These are phyloP conservation scores for Drosophila fuyamai DNA, from an alignment of 1,140 invertebrate species.

Conservation along the genomic window DNA sequence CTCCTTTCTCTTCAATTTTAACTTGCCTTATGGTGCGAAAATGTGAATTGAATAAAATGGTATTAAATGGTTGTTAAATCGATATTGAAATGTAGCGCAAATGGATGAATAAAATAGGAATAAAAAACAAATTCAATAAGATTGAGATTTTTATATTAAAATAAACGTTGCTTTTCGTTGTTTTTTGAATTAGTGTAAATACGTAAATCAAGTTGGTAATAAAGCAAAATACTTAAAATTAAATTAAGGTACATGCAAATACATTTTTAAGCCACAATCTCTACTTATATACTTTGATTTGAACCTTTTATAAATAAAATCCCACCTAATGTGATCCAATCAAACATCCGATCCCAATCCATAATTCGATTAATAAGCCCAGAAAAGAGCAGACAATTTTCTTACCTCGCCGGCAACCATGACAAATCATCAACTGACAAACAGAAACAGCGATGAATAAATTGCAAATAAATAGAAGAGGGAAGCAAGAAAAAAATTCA, in stretches of 20 bases:
- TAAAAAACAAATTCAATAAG: not conserved
- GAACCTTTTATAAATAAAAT: not conserved
- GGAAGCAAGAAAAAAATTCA: constrained; percentile 4
- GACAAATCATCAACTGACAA: constrained; percentile 41
- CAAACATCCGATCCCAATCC: constrained; percentile 14
- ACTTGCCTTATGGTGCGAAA: constrained; percentile 54
- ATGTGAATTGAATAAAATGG: constrained; percentile 38
- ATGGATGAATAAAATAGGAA: constrained; percentile 1
- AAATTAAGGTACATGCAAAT: too few species aligned
- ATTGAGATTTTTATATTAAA: not conserved
- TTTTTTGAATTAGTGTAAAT: too few species aligned
- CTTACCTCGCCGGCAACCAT: constrained; percentile 12
- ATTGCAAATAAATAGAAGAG: constrained; percentile 50
- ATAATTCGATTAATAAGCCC: constrained; percentile 30
- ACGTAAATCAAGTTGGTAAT: too few species aligned
- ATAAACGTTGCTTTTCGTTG: too few species aligned
- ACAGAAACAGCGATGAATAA: constrained; percentile 49
- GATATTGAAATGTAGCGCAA: constrained; percentile 16
- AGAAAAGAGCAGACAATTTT: constrained; percentile 8
- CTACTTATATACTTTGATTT: not conserved
- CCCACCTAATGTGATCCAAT: constrained; percentile 16
- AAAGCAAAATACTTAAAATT: too few species aligned
- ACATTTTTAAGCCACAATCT: too few species aligned
- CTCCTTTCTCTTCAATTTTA: constrained; percentile 40
- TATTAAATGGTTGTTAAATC: constrained; percentile 12